phyloP scores from a whole-genome alignment of 2,797 vertebrate genomes.

The Neopelma chrysocephalum region DNA sequence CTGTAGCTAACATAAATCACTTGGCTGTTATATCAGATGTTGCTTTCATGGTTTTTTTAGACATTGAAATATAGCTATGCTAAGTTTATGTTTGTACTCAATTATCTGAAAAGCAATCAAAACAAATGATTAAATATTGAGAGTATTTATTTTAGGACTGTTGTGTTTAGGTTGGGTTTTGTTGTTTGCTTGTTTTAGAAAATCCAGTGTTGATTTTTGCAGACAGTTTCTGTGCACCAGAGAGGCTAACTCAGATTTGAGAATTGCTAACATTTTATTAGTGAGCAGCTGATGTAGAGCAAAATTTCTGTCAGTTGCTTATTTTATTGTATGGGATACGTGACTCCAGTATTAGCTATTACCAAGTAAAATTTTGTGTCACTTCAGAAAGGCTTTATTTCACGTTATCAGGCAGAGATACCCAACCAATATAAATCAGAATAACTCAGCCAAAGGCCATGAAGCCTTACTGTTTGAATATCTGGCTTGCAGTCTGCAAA shows the following conservation, averaged over 20 bases:
- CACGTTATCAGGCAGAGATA: neutral
- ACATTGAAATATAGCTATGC: neutral
- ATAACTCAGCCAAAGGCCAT: neutral
- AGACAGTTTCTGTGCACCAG: neutral
- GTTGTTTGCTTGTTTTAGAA: neutral
- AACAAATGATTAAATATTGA: slow-evolving; percentile 12
- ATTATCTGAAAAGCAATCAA: slow-evolving; percentile 15
- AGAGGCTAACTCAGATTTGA: neutral
- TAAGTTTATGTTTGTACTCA: neutral
- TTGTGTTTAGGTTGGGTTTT: neutral
- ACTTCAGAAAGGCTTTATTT: neutral
- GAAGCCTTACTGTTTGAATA: neutral
- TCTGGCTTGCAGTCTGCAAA: neutral
- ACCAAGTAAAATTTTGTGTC: neutral
- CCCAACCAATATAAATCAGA: neutral
- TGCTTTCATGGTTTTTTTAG: neutral
- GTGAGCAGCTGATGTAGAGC: neutral
- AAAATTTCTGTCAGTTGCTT: neutral
- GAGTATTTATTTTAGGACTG: neutral
- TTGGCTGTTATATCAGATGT: neutral
- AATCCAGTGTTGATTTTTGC: neutral
- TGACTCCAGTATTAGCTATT: neutral
- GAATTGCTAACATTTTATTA: neutral
- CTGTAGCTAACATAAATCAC: neutral
- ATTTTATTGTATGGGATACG: neutral